A percentile compares a stretch with the other conserved stretches of the same genome.
phyloP scores from a whole-genome alignment of 2,113 vertebrate genomes.

The Nycticryphes semicollaris region DNA sequence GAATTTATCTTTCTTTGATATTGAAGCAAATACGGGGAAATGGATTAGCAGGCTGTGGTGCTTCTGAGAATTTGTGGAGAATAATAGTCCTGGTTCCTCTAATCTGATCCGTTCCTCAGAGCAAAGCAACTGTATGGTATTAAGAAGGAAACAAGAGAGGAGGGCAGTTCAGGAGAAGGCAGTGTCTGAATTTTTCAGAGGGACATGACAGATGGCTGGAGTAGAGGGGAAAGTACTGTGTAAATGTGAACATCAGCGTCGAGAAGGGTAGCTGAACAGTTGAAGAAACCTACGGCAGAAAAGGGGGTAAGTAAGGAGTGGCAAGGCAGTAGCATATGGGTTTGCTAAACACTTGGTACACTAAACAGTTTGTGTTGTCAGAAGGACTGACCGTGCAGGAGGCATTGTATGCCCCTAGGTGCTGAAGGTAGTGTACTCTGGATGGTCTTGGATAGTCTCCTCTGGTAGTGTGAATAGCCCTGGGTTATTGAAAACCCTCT shows the following conservation, averaged over 20 bases:
- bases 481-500: not conserved
- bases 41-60: not conserved
- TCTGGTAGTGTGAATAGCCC: not conserved
- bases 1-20: not conserved
- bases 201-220: fast-evolving
- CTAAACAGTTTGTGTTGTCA: not conserved
- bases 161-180: not conserved
- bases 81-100: not conserved
- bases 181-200: not conserved
- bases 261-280: not conserved
- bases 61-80: not conserved
- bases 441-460: not conserved
- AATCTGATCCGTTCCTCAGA: not conserved
- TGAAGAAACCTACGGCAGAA: not conserved
- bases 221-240: no score
- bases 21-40: not conserved
- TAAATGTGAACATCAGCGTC: not conserved
- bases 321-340: not conserved
- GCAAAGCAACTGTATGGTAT: not conserved
- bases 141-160: not conserved
- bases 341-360: not conserved
- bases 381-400: not conserved
- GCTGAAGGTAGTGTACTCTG: not conserved
- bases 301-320: not conserved
- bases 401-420: fast-evolving